phyloP scores from a whole-genome alignment of 2,797 vertebrate genomes.

The Channa striata region DNA sequence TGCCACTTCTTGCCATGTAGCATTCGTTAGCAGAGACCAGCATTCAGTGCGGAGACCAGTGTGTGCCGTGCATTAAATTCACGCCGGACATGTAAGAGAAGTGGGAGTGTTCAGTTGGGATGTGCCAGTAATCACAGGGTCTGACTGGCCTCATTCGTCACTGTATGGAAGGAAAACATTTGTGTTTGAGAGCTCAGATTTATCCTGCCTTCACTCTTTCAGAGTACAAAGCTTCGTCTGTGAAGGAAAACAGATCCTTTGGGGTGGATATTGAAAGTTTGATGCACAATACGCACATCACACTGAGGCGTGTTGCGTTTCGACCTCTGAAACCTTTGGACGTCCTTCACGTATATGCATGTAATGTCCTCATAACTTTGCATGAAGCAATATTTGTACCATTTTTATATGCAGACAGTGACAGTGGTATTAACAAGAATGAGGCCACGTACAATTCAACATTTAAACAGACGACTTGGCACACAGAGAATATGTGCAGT shows the following conservation, averaged over 20 bases:
- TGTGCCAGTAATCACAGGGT: neutral
- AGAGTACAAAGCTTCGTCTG: constrained; percentile 4
- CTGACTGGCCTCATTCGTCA: neutral
- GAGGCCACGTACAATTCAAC: too few species aligned
- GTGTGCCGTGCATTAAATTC: too few species aligned
- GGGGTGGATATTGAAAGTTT: constrained; percentile 11
- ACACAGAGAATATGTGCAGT: too few species aligned
- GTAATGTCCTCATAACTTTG: neutral
- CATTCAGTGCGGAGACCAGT: too few species aligned
- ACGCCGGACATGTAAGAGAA: too few species aligned
- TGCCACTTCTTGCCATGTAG: neutral
- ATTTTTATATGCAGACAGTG: neutral
- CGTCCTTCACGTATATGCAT: neutral
- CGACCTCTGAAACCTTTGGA: neutral
- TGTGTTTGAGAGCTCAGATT: constrained; percentile 38
- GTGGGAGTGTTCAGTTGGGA: neutral
- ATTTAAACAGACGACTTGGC: too few species aligned
- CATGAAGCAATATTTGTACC: neutral
- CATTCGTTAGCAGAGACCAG: too few species aligned
- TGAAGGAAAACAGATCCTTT: constrained; percentile 22
- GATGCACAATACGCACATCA: neutral
- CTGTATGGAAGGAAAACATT: constrained; percentile 39
- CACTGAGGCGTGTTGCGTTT: constrained; percentile 5
- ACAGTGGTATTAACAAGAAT: too few species aligned
- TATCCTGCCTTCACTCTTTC: constrained; percentile 26